Evolutionary conservation across 2,113 vertebrate species (phyloP).

Genomic region (Elephas maximus): DNA sequence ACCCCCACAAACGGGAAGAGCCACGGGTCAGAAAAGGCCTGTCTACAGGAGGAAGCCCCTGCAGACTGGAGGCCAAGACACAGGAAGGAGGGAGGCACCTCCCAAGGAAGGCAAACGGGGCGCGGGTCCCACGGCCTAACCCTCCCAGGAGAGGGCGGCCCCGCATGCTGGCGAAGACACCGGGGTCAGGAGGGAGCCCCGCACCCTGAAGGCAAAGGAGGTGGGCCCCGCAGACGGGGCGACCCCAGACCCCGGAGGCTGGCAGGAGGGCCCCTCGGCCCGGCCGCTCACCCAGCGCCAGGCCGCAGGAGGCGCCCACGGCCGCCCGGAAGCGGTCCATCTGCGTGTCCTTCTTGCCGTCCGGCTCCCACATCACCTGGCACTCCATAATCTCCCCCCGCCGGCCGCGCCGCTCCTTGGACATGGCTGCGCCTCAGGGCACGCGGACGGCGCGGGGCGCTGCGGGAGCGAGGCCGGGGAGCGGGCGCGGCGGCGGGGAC

Average conservation of each 20-base stretch:
- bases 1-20: neutral
- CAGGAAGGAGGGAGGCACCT: no score
- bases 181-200: neutral
- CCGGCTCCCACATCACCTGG: constrained; percentile 96
- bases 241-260: neutral
- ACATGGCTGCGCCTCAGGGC: constrained; percentile 88
- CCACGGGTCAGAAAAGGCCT: neutral
- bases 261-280: neutral
- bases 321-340: constrained; percentile 95
- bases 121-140: no score
- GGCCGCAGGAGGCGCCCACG: constrained; percentile 91
- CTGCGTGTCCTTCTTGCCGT: constrained; percentile 94
- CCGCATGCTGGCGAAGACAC: neutral
- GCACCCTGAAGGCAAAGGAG: neutral
- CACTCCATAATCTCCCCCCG: constrained; percentile 94
- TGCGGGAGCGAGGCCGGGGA: neutral
- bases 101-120: neutral
- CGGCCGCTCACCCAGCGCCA: constrained; percentile 93
- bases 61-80: no score
- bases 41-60: neutral
- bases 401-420: constrained; percentile 86
- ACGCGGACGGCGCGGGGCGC: neutral
- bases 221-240: neutral
- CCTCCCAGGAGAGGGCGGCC: neutral
- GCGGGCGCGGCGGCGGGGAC: no score